Percentiles rank a stretch among this genome's conserved stretches.
Conservation (phyloP, 2,888 invertebrate genomes). For the Linnaemya tessellans region DNA sequence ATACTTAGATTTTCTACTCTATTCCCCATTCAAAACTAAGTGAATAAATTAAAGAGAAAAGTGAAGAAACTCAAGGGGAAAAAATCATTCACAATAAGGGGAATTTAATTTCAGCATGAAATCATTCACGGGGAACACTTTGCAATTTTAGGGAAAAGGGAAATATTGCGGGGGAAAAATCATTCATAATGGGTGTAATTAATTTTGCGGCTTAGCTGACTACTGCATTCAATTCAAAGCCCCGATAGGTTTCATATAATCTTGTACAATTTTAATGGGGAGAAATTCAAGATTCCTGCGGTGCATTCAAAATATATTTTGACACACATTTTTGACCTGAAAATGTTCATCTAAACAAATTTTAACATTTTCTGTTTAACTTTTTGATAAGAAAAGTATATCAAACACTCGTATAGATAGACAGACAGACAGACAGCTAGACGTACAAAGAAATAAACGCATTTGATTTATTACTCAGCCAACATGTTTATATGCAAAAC, state of each 20-base stretch:
- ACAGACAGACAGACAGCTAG: constrained; percentile 4
- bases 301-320: constrained; percentile 67
- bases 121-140: no score
- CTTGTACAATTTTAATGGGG: constrained; percentile 1
- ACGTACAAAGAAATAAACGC: not conserved
- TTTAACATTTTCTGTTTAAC: constrained; percentile 44
- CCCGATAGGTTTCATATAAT: not conserved
- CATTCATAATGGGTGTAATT: no score
- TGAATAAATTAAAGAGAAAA: no score
- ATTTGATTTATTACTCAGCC: constrained; percentile 54
- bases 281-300: constrained; percentile 50
- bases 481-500: constrained; percentile 65
- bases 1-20: no score
- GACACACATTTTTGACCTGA: constrained; percentile 68
- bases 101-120: no score
- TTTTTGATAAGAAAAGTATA: constrained; percentile 65
- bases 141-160: no score
- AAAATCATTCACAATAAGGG: no score
- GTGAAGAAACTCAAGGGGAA: no score
- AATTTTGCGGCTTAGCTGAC: not conserved
- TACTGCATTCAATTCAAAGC: not conserved
- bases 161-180: no score
- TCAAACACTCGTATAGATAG: constrained; percentile 38
- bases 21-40: no score
- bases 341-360: constrained; percentile 65